A percentile compares a stretch with the other conserved stretches of the same genome.
Conservation (phyloP, 2,888 invertebrate genomes). For the Slavum lentiscoides region DNA sequence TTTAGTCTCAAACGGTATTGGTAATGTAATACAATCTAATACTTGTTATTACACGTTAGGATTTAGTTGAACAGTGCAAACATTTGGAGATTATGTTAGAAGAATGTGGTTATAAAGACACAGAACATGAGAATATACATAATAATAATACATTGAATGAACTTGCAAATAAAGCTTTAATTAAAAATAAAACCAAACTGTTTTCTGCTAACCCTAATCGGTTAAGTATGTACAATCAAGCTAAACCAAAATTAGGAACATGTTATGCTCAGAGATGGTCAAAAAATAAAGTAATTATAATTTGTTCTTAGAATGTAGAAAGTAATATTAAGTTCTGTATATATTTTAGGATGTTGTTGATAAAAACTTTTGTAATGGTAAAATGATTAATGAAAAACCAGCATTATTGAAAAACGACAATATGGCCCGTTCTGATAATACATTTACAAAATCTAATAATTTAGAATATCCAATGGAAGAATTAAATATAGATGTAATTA, state of each 20-base stretch:
- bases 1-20: too few relatives aligned
- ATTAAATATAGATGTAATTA: slow-evolving; percentile 6
- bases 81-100: slow-evolving; percentile 6
- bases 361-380: background rate
- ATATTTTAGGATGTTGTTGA: background rate
- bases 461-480: background rate
- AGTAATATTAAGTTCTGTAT: background rate
- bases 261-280: slow-evolving; percentile 14
- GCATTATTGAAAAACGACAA: background rate
- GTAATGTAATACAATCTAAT: background rate
- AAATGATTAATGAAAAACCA: background rate
- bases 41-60: background rate
- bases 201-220: background rate
- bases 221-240: slow-evolving; percentile 4
- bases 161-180: slow-evolving; percentile 15
- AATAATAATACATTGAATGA: background rate
- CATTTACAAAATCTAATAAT: background rate
- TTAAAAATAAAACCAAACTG: background rate
- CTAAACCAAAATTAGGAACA: slow-evolving; percentile 29
- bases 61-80: slow-evolving; percentile 39
- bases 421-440: background rate
- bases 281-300: slow-evolving; percentile 26
- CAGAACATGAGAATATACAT: background rate
- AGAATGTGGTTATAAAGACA: slow-evolving; percentile 34
- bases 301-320: background rate